phyloP scores from a whole-genome alignment of 2,113 vertebrate genomes.

The Ursus arctos region DNA sequence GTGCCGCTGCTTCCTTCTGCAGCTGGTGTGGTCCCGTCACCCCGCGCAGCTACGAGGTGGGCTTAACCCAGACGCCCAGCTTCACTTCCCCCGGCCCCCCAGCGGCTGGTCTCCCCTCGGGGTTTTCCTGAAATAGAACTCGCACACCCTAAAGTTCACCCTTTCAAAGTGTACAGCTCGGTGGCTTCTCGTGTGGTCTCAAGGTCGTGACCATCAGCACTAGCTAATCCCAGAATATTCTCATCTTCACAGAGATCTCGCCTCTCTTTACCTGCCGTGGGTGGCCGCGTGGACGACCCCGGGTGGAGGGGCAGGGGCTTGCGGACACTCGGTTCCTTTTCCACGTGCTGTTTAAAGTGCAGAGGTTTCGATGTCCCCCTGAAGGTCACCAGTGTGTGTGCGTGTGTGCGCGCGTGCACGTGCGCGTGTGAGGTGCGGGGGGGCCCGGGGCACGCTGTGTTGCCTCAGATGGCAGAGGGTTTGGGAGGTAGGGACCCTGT shows the following conservation, averaged over 20 bases:
- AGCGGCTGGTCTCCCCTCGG: neutral
- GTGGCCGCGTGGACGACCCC: neutral
- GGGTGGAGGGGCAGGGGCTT: neutral
- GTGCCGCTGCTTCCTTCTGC: neutral
- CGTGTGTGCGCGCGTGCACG: fast-evolving
- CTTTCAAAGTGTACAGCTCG: neutral
- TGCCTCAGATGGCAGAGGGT: neutral
- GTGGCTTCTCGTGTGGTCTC: neutral
- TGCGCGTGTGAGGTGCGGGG: fast-evolving
- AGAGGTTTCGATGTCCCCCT: neutral
- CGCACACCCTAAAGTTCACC: neutral
- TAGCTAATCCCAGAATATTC: neutral
- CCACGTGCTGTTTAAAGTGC: neutral
- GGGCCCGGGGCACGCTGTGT: too few species aligned
- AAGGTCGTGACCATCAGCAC: neutral
- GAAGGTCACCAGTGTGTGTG: fast-evolving
- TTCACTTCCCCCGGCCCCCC: neutral
- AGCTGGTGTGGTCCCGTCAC: fast-evolving
- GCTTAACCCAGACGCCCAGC: neutral
- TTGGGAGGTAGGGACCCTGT: neutral
- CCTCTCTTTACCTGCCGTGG: neutral
- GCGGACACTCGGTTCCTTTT: neutral
- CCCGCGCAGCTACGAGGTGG: neutral
- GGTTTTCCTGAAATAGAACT: neutral
- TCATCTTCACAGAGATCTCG: neutral